Base-by-base conservation (phyloP, 2,797 vertebrate genomes). In the Accipiter badius region DNA sequence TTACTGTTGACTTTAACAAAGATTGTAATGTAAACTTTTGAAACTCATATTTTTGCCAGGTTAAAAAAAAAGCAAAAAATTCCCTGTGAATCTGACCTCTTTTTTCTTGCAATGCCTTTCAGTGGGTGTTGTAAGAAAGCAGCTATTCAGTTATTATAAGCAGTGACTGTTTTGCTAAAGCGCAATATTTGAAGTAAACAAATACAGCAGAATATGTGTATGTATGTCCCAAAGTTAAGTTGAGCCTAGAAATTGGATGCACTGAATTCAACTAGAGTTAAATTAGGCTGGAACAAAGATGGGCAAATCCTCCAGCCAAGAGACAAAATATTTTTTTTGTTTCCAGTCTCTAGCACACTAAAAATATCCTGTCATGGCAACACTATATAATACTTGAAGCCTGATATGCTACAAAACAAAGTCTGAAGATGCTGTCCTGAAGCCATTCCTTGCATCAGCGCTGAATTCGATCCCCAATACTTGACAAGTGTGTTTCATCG, bases 241-340 rank as follows among this genome's bases (percentile, higher is more conserved):
- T 80, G 81, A 97, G 94, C 95, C 91, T 96, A 97, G 93, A 96
- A 97, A 92, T 9, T 82, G 92, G 82, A 87, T 42, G 76, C 63
- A 71, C 67, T 92, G 58, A 76, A 94, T 84, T 69, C 61, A 93
- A n/a, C 35, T 50, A n/a, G 17, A 62, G 33, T 65, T 78, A 86
- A 93, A 92, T 59, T 52, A 62, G 82, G 28, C 49, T 97, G 94
- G 93, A 97, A 96, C 58, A 92, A 95, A 96, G 65, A 94, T 47
- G 95, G 83, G 76, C 71, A 93, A 94, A 96, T 54, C 77, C 72
- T 96, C 79, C 91, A 93, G 73, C 55, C 83, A 90, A 87, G 47
- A 87, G 59, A 62, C 63, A 97, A 96, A 96, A 89, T 86, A 78
- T 85, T 94, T 91, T 91, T 91, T 91, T 86, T 90, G 67, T 94